Evolutionary conservation across 1,140 invertebrate species (phyloP), one percentile per base, ranked within the genome.

Genomic region (Cryptotermes secundus): DNA sequence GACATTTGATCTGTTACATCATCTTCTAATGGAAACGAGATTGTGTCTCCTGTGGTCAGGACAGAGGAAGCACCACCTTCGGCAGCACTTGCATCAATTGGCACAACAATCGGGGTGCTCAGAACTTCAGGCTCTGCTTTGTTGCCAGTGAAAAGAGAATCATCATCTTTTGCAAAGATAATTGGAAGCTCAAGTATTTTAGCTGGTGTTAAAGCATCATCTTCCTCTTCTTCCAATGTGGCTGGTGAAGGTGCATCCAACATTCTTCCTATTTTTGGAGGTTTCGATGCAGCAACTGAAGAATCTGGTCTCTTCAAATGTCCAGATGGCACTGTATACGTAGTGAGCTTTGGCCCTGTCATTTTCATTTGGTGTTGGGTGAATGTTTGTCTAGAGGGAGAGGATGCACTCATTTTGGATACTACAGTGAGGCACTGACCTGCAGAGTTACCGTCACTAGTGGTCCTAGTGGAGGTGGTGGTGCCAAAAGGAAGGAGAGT

Each of bases 171-270:
- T 4, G 93, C 93, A 88, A 94, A 94, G 36, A 94, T 92, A 86
- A 94, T 94, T 10, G 93, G 93, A 86, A 94, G 91, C 86, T 94
- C 92, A 81, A 93, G 89, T 65, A 94, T 94, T 86, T 93, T 93
- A 53, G 92, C 90, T 7, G 91, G 87, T 34, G 92, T 92, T 19
- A 93, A 89, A 86, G 87, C 83, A 89, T 72, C 81, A 34, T 85
- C 59, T 49, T 49, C 45, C 26, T 79, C 87, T 19, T 86, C 84
- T 35, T 83, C 85, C 14, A 85, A 22, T 86, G 14, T 72, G 42
- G 83, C 79, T 87, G 87, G n/a, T 87, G 88, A 72, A 83, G 53
- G 22, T 36, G 79, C 79, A 36, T 86, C 85, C 0, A 85, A 34
- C 19, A 86, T 86, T 16, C 35, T 82, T 49, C 86, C 86, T 36